Base-by-base conservation (phyloP, 2,797 vertebrate species). In the Pteropus rufus region DNA sequence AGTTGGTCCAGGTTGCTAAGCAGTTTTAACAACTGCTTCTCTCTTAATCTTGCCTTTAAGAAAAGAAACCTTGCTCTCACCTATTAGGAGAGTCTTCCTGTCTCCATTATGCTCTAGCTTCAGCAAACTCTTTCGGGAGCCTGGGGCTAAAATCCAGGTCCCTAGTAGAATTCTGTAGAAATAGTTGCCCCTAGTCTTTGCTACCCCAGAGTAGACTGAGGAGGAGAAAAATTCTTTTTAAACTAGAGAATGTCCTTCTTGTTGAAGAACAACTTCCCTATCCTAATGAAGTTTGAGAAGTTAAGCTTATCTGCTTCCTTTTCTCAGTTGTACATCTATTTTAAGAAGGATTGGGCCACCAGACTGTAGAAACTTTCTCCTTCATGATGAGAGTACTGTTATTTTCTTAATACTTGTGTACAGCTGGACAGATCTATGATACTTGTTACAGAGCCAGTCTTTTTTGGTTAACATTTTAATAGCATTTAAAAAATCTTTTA, bases 221-320 rank as follows among this genome's bases (percentile, higher is more conserved):
- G 34, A 92, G 19, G 46, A 77, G 65, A 73, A 96, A 82, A 87
- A 41, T 89, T 77, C 8, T 65, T 91, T 73, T 93, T 65, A 93
- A 64, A 41, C 19, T 72, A 83, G 52, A 52, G 15, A 67, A 88
- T 7, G 77, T 79, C 36, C 29, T 85, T 39, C 39, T 52, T 77
- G 5, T 87, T 92, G 65, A 88, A 69, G 44, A 79, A 54, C 58
- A 79, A 3, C 19, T 52, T 83, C 19, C 54, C 31, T 93, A 75
- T 44, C 29, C 36, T 36, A 62, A 0, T 65, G 21, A 85, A 54
- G 24, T 92, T 94, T 90, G 89, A 89, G 44, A 86, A 75, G 23
- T n/a, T n/a, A 84, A 90, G 52, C 19, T 69, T 62, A 29, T n/a
- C 64, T 95, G 18, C 67, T 62, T 88, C 15, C 26, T 88, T 94